Base-by-base conservation (phyloP, 2,888 invertebrate genomes). In the Cantharis lateralis region DNA sequence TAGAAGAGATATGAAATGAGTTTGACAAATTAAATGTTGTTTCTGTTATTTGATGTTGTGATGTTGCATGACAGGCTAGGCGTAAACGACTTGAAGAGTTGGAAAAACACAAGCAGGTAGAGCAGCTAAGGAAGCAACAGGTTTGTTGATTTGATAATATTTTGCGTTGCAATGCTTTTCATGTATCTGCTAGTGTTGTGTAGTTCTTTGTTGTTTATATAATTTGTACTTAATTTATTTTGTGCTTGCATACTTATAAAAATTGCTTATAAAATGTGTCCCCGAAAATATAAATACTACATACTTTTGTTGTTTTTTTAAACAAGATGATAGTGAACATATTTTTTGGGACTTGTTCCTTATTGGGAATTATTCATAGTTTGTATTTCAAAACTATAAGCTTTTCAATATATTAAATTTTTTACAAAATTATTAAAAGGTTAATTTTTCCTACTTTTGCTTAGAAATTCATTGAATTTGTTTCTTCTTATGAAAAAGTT, bases 101-200 rank as follows among this genome's bases (percentile, higher is more conserved):
- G 84, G 96, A 96, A 88, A 95, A 94, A 86, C 93, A 94, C 87
- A 94, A 93, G 87, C 92, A 94, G 81, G 95, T 96, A 89, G 96
- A 96, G 81, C 94, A 95, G 84, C 91, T 93, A 82, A 93, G 95
- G 84, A 95, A 94, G 87, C 95, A 95, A 88, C 96, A 96, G 95
- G 96, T 96, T 89, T 82, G 78, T 75, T 69, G 15, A 70, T 24
- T 32, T 48, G 61, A 10, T 15, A 18, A 18, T 71, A 71, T 20
- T 70, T 15, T 68, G 18, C 24, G 15, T 24, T 24, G 24, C 18
- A 48, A 48, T 48, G 48, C 48, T 48, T 48, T 48, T 48, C 48
- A 48, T 48, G n/a, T 48, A 48, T 48, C 48, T 48, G 48, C 48
- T 48, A 48, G 48, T 48, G 48, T 32, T 32, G 32, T 32, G 32